A percentile compares a stretch with the other conserved stretches of the same genome.
These are phyloP conservation scores for Platysteira castanea DNA, from an alignment of 2,113 vertebrate species.

Conservation along the genomic window DNA sequence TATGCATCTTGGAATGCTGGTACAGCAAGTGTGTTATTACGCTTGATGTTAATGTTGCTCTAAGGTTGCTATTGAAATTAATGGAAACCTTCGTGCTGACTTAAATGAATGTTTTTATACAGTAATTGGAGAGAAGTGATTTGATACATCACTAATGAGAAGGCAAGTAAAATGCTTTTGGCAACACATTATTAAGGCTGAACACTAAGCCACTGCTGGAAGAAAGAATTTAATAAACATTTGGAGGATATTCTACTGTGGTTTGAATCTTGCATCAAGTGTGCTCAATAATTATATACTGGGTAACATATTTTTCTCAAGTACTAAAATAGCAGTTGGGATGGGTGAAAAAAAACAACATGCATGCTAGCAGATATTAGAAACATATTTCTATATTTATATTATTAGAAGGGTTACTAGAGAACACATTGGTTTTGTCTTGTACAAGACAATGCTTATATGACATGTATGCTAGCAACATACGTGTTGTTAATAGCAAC, in stretches of 20 bases:
- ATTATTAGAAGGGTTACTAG: not conserved
- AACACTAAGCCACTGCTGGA: not conserved
- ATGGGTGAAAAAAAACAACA: not conserved
- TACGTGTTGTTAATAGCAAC: not conserved
- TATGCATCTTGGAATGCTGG: not conserved
- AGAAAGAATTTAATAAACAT: not conserved
- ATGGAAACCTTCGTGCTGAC: not conserved
- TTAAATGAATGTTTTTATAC: not conserved
- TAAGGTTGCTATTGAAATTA: not conserved
- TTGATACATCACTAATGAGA: not conserved
- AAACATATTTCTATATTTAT: not conserved
- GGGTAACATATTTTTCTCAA: not conserved
- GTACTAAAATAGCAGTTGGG: not conserved
- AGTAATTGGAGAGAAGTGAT: not conserved
- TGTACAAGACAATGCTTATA: not conserved
- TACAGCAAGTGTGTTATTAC: not conserved
- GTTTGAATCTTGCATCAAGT: not conserved
- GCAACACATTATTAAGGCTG: not conserved
- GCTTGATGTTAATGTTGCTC: not conserved
- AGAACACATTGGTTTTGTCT: not conserved
- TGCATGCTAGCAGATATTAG: not conserved
- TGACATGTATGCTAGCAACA: not conserved
- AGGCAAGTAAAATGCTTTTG: conserved; percentile 4
- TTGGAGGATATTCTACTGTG: not conserved
- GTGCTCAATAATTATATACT: not conserved